Conservation (phyloP, 1,140 invertebrate genomes). For the Drosophila malerkotliana region DNA sequence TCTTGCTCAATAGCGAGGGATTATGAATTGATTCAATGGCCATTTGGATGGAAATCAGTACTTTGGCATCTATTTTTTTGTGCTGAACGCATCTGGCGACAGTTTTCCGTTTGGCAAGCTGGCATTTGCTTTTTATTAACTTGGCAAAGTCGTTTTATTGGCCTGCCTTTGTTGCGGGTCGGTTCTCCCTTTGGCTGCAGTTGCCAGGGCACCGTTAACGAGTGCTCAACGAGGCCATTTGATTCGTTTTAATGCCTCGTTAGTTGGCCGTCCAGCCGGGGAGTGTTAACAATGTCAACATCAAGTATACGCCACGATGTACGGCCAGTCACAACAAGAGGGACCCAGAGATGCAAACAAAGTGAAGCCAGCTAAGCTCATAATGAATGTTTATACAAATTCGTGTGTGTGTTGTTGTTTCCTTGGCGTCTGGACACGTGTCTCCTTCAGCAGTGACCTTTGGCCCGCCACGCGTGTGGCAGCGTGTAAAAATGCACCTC, state of each 20-base stretch:
- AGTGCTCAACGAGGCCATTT: conserved; percentile 47
- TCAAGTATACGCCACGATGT: conserved; percentile 60
- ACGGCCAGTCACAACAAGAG: conserved; percentile 21
- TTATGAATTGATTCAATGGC: conserved; percentile 31
- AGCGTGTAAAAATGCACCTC: not conserved
- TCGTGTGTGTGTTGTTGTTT: conserved; percentile 22
- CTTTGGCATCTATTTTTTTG: conserved; percentile 11
- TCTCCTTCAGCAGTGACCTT: conserved; percentile 37
- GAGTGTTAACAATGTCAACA: conserved; percentile 39
- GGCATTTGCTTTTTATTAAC: conserved; percentile 40
- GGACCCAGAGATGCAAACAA: conserved; percentile 25
- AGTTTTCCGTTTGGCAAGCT: conserved; percentile 18
- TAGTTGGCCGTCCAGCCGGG: conserved; percentile 16
- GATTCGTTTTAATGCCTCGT: conserved; percentile 35
- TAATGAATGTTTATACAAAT: conserved; percentile 53
- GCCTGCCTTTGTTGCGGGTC: conserved; percentile 18
- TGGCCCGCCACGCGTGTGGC: conserved; percentile 13
- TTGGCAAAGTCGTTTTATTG: conserved; percentile 30
- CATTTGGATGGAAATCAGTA: conserved; percentile 10
- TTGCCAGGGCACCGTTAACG: conserved; percentile 28
- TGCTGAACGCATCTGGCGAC: conserved; percentile 35
- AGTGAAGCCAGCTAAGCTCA: conserved; percentile 43
- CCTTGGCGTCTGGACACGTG: conserved; percentile 34
- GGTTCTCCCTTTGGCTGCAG: conserved; percentile 8
- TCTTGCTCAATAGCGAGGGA: conserved; percentile 29